Percentiles rank a stretch among this genome's conserved stretches.
phyloP scores from a whole-genome alignment of 2,797 vertebrate species.

The Chelidonichthys spinosus region DNA sequence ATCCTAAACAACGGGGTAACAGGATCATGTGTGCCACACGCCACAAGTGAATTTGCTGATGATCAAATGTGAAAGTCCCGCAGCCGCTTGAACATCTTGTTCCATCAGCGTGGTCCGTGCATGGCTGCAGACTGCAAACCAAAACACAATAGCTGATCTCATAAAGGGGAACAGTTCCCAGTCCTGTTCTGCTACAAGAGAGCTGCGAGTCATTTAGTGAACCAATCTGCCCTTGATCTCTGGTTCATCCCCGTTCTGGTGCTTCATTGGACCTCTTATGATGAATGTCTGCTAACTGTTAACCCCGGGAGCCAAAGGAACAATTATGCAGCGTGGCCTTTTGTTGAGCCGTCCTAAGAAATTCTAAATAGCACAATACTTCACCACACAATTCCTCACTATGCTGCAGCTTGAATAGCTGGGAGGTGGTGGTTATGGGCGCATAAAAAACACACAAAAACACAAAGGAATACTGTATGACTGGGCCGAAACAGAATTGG shows the following conservation, averaged over 20 bases:
- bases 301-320: conserved; percentile 69
- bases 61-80: not conserved
- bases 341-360: conserved; percentile 67
- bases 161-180: conserved; percentile 27
- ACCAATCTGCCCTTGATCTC: conserved; percentile 93
- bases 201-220: conserved; percentile 85
- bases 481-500: not conserved
- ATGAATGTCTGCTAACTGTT: conserved; percentile 81
- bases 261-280: conserved; percentile 80
- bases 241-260: conserved; percentile 86
- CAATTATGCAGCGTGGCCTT: conserved; percentile 75
- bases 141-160: conserved; percentile 46
- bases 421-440: conserved; percentile 40
- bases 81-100: conserved; percentile 12
- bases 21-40: not conserved
- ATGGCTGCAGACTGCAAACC: conserved; percentile 23
- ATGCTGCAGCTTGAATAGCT: conserved; percentile 41
- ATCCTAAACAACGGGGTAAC: not conserved
- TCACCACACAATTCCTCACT: conserved; percentile 47
- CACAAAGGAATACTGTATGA: conserved; percentile 35
- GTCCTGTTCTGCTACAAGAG: conserved; percentile 42
- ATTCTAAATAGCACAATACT: conserved; percentile 69
- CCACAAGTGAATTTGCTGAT: conserved; percentile 13
- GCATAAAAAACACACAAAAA: conserved; percentile 33
- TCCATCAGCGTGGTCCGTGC: conserved; percentile 20